These are phyloP conservation scores for Coregonus suidteri DNA, from an alignment of 2,797 vertebrate genomes.

Conservation along the genomic window DNA sequence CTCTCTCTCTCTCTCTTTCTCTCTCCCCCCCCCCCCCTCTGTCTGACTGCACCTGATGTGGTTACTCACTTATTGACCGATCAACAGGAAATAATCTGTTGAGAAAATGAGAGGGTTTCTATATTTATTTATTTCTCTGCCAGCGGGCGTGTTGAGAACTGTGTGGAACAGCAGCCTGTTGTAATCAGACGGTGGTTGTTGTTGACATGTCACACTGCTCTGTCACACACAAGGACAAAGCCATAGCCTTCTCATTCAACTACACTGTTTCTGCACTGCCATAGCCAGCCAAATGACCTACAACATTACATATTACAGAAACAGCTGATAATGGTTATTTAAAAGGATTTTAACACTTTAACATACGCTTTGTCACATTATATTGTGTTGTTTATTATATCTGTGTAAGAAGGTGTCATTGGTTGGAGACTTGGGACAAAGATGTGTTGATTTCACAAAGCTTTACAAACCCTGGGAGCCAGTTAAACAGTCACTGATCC, in stretches of 20 bases:
- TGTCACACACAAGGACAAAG: slow-evolving; percentile 71
- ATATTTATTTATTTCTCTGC: slow-evolving; percentile 44
- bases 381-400: too few species aligned
- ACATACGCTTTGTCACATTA: background rate
- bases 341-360: background rate
- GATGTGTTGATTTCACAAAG: background rate
- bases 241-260: slow-evolving; percentile 51
- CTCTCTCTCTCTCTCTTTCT: too few species aligned
- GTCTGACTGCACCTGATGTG: slow-evolving; percentile 58
- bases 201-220: slow-evolving; percentile 70
- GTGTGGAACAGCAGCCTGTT: slow-evolving; percentile 58
- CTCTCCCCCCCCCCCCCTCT: background rate
- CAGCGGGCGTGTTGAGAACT: slow-evolving; percentile 63
- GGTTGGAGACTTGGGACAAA: background rate
- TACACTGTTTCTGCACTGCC: background rate
- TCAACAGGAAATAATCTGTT: slow-evolving; percentile 68
- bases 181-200: slow-evolving; percentile 67
- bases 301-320: background rate
- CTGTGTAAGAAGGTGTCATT: slow-evolving; percentile 36
- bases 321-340: background rate
- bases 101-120: slow-evolving; percentile 67
- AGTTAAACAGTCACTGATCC: slow-evolving; percentile 56
- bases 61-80: slow-evolving; percentile 71
- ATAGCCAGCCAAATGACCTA: background rate
- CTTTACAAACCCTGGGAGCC: slow-evolving; percentile 34